A percentile compares a stretch with the other conserved stretches of the same genome.
phyloP scores from a whole-genome alignment of 2,888 invertebrate species.

The Selenia dentaria region DNA sequence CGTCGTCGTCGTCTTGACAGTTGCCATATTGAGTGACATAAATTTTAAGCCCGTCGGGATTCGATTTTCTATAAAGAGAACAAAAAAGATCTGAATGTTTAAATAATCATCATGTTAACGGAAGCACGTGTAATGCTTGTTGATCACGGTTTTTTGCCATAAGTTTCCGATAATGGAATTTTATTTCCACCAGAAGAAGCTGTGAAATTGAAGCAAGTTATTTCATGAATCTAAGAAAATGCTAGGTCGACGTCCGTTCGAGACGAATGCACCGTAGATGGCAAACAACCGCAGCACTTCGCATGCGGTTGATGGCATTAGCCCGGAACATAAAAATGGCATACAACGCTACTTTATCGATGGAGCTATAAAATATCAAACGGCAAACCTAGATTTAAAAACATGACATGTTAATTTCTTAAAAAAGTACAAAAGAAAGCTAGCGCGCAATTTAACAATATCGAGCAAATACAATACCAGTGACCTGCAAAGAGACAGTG shows the following conservation, averaged over 20 bases:
- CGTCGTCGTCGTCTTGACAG: constrained; percentile 54
- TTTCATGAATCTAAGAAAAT: constrained; percentile 48
- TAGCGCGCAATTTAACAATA: constrained; percentile 25
- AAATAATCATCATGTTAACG: constrained; percentile 12
- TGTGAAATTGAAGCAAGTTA: constrained; percentile 18
- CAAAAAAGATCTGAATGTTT: constrained; percentile 20
- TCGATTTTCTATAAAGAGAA: constrained; percentile 29
- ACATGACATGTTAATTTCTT: too few relatives aligned
- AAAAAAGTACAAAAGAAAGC: constrained; percentile 35
- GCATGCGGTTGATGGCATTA: constrained; percentile 61
- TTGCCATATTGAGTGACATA: constrained; percentile 59
- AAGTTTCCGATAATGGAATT: constrained; percentile 13
- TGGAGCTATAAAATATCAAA: constrained; percentile 37
- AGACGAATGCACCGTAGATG: constrained; percentile 61
- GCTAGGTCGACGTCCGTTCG: constrained; percentile 58
- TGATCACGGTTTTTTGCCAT: constrained; percentile 14
- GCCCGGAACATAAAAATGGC: constrained; percentile 51
- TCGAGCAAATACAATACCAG: constrained; percentile 33
- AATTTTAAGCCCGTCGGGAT: constrained; percentile 48
- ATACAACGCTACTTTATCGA: constrained; percentile 52
- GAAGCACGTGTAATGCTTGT: constrained; percentile 12
- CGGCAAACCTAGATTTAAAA: constrained; percentile 32
- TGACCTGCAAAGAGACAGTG: constrained; percentile 50
- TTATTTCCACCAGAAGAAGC: constrained; percentile 5
- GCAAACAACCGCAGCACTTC: constrained; percentile 58